Evolutionary conservation across 2,888 invertebrate species (phyloP).

Genomic region (Drosophila multiciliata): DNA sequence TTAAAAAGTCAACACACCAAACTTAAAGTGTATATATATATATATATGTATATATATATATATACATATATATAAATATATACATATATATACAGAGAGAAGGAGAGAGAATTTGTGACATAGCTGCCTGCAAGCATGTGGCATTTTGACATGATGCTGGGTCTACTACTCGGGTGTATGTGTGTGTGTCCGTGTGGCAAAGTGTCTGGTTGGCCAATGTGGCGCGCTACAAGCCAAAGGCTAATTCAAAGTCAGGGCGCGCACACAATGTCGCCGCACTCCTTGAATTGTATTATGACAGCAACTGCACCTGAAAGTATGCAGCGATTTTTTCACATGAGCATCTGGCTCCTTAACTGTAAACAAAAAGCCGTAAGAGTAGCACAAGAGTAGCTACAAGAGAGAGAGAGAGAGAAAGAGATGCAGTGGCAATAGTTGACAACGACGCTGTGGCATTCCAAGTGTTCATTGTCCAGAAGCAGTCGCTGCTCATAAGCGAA

Average conservation of each 20-base stretch:
- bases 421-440: slow-evolving; percentile 53
- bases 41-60: not conserved
- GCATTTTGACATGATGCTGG: slow-evolving; percentile 43
- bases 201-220: slow-evolving; percentile 7
- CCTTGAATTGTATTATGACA: slow-evolving; percentile 72
- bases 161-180: not conserved
- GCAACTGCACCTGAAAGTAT: slow-evolving; percentile 71
- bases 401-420: not conserved
- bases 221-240: slow-evolving; percentile 48
- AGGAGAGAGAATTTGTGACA: slow-evolving; percentile 44
- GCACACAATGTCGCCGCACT: slow-evolving; percentile 20
- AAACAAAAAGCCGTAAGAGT: slow-evolving; percentile 72
- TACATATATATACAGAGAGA: slow-evolving; percentile 7
- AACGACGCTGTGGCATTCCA: slow-evolving; percentile 71
- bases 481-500: slow-evolving; percentile 47
- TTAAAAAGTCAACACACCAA: slow-evolving; percentile 59
- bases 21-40: slow-evolving; percentile 3
- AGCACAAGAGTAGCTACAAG: slow-evolving; percentile 15
- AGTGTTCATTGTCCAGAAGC: slow-evolving; percentile 73
- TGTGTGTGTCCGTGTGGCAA: slow-evolving; percentile 1
- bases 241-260: slow-evolving; percentile 71
- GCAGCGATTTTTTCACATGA: slow-evolving; percentile 59
- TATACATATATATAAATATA: not conserved
- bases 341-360: slow-evolving; percentile 41
- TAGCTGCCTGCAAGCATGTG: slow-evolving; percentile 44